Conservation (phyloP, 2,113 vertebrate genomes). For the Bolborhynchus lineola region DNA sequence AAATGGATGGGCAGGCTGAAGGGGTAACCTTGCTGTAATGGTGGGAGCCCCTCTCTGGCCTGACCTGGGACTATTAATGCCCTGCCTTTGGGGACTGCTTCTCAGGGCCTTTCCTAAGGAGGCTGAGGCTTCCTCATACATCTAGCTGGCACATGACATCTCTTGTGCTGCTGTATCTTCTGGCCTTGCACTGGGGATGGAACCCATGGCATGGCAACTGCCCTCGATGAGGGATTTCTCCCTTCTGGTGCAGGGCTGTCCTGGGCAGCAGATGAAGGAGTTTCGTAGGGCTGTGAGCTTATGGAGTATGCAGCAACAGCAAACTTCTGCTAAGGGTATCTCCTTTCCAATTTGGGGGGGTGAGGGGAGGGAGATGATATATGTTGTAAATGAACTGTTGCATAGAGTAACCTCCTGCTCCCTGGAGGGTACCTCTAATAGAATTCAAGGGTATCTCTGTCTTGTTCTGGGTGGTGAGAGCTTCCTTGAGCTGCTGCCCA, state of each 20-base stretch:
- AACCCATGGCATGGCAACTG: background rate
- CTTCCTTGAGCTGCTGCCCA: conserved; percentile 47
- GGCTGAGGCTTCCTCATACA: background rate
- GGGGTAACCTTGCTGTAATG: background rate
- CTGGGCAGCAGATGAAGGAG: background rate
- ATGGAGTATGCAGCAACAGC: background rate
- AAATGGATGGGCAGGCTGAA: background rate
- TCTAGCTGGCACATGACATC: background rate
- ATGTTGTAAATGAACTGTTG: background rate
- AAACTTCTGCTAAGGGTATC: background rate
- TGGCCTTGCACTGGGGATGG: fast-evolving
- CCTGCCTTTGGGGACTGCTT: background rate
- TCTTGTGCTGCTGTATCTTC: fast-evolving
- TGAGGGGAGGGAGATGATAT: background rate
- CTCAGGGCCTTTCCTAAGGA: background rate
- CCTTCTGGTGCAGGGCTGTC: background rate
- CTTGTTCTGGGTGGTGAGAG: conserved; percentile 53
- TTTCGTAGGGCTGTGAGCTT: background rate
- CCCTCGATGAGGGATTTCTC: background rate
- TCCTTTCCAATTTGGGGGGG: background rate
- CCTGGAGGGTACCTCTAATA: conserved; percentile 63
- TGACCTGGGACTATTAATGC: background rate
- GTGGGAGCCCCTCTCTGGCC: background rate
- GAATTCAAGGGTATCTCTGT: conserved; percentile 69
- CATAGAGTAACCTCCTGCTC: conserved; percentile 7